phyloP scores from a whole-genome alignment of 2,113 vertebrate genomes.

The Chelonoidis abingdonii region DNA sequence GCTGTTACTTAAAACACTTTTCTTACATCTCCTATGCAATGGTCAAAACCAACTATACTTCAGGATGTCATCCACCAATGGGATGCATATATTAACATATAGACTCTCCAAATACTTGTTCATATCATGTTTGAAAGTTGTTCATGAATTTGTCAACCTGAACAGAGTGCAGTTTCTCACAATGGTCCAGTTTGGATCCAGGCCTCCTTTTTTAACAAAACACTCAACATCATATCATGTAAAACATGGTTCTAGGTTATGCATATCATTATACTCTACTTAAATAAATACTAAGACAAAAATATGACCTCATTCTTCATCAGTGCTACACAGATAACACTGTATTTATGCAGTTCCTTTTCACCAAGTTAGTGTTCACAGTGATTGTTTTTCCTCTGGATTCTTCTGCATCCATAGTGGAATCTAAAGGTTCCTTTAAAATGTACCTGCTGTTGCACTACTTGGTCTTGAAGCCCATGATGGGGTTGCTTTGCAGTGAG shows the following conservation, averaged over 20 bases:
- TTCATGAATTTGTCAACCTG: neutral
- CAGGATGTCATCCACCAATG: neutral
- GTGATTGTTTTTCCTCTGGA: neutral
- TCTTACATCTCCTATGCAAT: neutral
- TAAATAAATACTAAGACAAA: neutral
- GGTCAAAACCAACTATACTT: neutral
- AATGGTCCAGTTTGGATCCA: accelerated
- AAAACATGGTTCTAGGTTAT: neutral
- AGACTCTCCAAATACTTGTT: neutral
- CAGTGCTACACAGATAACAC: neutral
- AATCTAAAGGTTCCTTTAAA: neutral
- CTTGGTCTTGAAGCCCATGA: neutral
- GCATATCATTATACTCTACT: neutral
- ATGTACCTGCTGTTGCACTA: neutral
- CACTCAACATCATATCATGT: neutral
- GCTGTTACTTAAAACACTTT: neutral
- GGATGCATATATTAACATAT: neutral
- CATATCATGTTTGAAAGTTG: neutral
- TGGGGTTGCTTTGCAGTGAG: neutral
- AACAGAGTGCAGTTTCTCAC: neutral
- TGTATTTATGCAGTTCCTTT: neutral
- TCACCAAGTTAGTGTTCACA: neutral
- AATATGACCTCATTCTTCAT: neutral
- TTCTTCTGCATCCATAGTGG: neutral
- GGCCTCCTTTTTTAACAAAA: neutral